phyloP scores from a whole-genome alignment of 2,113 vertebrate genomes.

The Heteronetta atricapilla region DNA sequence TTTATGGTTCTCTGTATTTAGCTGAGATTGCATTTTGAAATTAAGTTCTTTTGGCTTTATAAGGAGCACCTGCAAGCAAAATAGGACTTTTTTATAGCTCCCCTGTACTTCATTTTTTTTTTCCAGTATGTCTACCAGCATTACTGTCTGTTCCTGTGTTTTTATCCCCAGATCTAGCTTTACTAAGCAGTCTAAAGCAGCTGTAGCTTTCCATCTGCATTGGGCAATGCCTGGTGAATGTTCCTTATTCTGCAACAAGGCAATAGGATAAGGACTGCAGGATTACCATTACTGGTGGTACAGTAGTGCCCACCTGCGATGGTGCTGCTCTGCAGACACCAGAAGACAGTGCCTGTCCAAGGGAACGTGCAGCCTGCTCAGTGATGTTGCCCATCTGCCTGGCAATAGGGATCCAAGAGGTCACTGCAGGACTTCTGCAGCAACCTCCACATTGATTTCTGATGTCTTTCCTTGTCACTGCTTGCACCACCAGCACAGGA shows the following conservation, averaged over 20 bases:
- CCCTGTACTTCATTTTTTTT: not conserved
- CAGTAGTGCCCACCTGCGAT: not conserved
- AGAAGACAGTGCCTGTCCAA: rapidly evolving
- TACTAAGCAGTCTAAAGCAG: not conserved
- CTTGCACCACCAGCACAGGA: not conserved
- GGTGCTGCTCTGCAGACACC: not conserved
- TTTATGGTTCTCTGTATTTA: not conserved
- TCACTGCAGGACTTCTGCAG: not conserved
- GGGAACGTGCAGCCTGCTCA: not conserved
- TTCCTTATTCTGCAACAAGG: not conserved
- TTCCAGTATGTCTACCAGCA: not conserved
- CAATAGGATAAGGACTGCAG: not conserved
- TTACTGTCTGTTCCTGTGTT: not conserved
- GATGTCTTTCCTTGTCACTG: not conserved
- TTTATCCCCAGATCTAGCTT: not conserved
- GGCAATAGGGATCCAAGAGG: not conserved
- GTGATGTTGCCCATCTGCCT: not conserved
- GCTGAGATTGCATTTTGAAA: not conserved
- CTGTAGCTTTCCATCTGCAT: not conserved
- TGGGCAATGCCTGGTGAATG: not conserved
- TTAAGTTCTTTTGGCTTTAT: not conserved
- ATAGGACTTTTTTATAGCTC: not conserved
- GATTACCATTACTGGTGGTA: not conserved
- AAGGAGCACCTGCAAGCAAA: not conserved
- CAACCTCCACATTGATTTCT: not conserved